Conservation (phyloP, 2,113 vertebrate genomes). For the Lethenteron reissneri region DNA sequence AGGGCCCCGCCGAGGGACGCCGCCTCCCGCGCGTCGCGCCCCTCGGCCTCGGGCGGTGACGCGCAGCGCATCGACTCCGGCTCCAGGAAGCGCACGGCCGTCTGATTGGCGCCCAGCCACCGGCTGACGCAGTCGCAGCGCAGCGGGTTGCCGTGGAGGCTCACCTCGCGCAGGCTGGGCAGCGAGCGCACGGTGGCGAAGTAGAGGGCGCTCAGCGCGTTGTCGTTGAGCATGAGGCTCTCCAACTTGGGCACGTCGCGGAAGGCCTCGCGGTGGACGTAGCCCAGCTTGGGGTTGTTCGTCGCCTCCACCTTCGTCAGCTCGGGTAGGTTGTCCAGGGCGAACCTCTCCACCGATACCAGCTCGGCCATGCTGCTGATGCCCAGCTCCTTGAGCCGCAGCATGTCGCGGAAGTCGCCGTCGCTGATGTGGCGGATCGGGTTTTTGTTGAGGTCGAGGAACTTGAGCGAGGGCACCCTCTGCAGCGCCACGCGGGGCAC, state of each 20-base stretch:
- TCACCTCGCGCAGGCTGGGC: constrained; percentile 76
- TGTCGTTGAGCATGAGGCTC: constrained; percentile 91
- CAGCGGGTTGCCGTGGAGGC: constrained; percentile 79
- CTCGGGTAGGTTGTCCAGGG: constrained; percentile 79
- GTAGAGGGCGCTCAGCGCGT: constrained; percentile 67
- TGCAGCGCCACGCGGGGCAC: constrained; percentile 78
- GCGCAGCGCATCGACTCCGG: constrained; percentile 29
- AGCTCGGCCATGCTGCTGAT: constrained; percentile 94
- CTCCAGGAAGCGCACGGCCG: constrained; percentile 27
- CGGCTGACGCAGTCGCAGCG: constrained; percentile 81
- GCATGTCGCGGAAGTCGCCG: constrained; percentile 86
- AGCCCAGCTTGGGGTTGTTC: constrained; percentile 83
- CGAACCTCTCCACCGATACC: constrained; percentile 57
- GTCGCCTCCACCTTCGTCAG: constrained; percentile 88
- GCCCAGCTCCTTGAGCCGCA: constrained; percentile 69
- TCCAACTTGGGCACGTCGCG: constrained; percentile 72
- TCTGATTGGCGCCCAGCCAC: constrained; percentile 34
- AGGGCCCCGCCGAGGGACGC: constrained; percentile 19
- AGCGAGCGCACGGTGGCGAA: constrained; percentile 62
- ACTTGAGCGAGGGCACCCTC: constrained; percentile 81
- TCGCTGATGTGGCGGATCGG: constrained; percentile 75
- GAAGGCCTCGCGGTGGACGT: constrained; percentile 60
- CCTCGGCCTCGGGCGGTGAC: constrained; percentile 23
- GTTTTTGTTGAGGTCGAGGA: constrained; percentile 94
- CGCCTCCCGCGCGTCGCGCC: constrained; percentile 28